phyloP scores from a whole-genome alignment of 53 echinoderm and acorn worm species.

The Paracentrotus lividus region DNA sequence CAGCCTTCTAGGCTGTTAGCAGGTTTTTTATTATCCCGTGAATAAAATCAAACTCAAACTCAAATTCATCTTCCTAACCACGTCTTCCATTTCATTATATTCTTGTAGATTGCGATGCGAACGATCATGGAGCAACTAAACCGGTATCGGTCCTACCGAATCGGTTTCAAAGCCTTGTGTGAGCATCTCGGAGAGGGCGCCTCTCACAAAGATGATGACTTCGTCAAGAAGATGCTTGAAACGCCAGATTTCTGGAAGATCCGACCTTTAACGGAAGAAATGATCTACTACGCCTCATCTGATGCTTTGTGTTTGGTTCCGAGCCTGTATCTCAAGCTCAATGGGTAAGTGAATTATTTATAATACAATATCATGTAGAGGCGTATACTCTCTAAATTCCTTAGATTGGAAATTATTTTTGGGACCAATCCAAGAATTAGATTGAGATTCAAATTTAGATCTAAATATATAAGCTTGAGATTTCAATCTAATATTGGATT shows the following conservation, averaged over 20 bases:
- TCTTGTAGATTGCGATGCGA: not conserved
- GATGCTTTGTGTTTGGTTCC: conserved; percentile 49
- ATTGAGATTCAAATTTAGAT: no score
- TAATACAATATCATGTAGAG: no score
- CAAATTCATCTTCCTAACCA: no score
- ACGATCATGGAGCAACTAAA: conserved; percentile 9
- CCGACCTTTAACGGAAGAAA: conserved; percentile 54
- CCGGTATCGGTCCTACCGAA: no score
- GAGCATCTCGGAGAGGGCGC: conserved; percentile 30
- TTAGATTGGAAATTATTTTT: no score
- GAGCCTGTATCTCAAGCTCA: not conserved
- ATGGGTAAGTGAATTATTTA: not conserved
- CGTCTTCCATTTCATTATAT: not conserved
- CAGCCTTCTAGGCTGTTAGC: no score
- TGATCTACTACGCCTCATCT: conserved; percentile 54
- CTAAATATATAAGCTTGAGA: no score
- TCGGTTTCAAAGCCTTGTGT: not conserved
- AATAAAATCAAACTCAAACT: no score
- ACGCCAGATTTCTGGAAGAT: conserved; percentile 56
- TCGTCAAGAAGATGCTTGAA: conserved; percentile 42
- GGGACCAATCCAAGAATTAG: no score
- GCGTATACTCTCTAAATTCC: no score
- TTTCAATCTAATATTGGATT: no score
- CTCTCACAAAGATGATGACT: conserved; percentile 54
- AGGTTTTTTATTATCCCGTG: no score